Percentiles rank a stretch among this genome's conserved stretches.
phyloP scores from a whole-genome alignment of 2,797 vertebrate species.

The Leptatherina wallacei region DNA sequence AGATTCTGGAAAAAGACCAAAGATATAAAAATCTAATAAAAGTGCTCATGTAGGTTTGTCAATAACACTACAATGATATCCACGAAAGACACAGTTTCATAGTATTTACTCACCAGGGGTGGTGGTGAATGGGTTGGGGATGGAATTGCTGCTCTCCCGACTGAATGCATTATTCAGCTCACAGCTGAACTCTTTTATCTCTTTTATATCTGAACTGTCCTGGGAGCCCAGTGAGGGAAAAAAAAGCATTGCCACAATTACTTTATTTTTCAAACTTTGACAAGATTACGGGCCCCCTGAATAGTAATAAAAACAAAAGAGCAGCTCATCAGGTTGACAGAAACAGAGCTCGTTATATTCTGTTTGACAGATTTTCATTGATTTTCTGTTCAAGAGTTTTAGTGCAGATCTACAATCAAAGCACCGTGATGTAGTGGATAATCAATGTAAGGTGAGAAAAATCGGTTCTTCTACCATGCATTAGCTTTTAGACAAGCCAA shows the following conservation, averaged over 20 bases:
- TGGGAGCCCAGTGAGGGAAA: neutral
- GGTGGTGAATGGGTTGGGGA: neutral
- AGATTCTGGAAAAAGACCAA: neutral
- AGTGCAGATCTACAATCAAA: no score
- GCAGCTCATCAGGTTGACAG: neutral
- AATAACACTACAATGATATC: no score
- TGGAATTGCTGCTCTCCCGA: neutral
- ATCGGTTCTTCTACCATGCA: no score
- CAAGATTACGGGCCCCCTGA: neutral
- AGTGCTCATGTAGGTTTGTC: neutral
- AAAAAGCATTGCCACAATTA: neutral
- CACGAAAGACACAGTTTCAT: no score
- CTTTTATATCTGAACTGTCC: accelerated
- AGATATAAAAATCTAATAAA: neutral
- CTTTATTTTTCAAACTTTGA: neutral
- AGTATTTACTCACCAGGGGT: neutral
- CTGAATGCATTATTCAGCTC: slow-evolving; percentile 55
- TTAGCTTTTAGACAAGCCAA: no score
- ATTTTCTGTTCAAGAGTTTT: no score
- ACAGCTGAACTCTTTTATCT: slow-evolving; percentile 30
- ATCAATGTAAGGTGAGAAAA: no score
- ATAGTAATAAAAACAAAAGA: no score
- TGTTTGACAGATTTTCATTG: no score
- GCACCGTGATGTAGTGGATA: no score
- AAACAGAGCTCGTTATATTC: neutral